A percentile compares a stretch with the other conserved stretches of the same genome.
Evolutionary conservation across 2,113 vertebrate genomes (phyloP).

Genomic region (Acrocephalus kingi): DNA sequence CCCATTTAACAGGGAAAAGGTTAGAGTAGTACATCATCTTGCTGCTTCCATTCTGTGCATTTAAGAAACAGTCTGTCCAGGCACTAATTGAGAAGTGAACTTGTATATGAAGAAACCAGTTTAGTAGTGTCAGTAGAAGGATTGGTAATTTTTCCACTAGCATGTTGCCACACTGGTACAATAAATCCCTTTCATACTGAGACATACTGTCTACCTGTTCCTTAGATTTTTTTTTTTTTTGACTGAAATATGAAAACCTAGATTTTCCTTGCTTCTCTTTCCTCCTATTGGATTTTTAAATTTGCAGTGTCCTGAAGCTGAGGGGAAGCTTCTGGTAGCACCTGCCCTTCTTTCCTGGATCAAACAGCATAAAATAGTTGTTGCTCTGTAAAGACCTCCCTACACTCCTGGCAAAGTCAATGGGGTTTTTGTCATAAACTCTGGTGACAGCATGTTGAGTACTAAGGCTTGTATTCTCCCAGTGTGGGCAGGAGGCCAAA

Average conservation of each 20-base stretch:
- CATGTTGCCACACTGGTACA: neutral
- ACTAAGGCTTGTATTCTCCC: neutral
- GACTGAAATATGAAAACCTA: neutral
- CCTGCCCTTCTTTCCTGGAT: neutral
- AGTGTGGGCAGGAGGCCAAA: neutral
- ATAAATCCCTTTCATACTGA: neutral
- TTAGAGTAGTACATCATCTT: conserved; percentile 59
- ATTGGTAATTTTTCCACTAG: neutral
- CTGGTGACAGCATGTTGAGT: neutral
- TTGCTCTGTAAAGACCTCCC: neutral
- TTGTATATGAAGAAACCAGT: neutral
- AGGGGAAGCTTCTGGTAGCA: neutral
- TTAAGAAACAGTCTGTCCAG: neutral
- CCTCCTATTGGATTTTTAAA: neutral
- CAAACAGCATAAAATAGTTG: neutral
- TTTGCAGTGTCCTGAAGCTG: neutral
- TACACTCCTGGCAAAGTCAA: neutral
- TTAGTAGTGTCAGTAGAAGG: neutral
- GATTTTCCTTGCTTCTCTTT: neutral
- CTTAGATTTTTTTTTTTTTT: neutral
- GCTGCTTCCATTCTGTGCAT: neutral
- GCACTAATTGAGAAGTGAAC: conserved; percentile 26
- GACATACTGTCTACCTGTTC: neutral
- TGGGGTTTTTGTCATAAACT: neutral
- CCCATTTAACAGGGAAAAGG: conserved; percentile 61